Percentiles rank a stretch among this genome's conserved stretches.
Conservation (phyloP, 2,113 vertebrate genomes). For the Zosterops borbonicus region DNA sequence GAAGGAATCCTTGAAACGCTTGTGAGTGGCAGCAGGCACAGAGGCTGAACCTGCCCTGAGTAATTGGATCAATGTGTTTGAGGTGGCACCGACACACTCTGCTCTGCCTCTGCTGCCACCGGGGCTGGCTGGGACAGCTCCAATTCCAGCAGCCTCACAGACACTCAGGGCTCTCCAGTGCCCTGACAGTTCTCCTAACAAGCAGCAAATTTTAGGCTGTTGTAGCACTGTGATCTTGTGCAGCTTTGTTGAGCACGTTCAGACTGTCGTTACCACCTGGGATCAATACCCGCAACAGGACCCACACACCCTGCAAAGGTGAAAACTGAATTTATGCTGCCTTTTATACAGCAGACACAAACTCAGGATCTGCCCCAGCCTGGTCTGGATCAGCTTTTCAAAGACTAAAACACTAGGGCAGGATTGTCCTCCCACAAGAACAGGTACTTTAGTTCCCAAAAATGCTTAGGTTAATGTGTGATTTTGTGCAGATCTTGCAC, state of each 20-base stretch:
- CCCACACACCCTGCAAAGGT: neutral
- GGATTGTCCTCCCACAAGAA: neutral
- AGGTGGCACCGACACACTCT: neutral
- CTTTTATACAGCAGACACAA: neutral
- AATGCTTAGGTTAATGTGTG: neutral
- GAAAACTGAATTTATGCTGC: neutral
- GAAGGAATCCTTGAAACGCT: neutral
- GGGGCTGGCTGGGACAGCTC: neutral
- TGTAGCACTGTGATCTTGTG: neutral
- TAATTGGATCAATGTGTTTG: neutral
- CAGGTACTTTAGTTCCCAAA: neutral
- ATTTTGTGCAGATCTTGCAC: neutral
- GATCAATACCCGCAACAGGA: neutral
- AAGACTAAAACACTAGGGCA: neutral
- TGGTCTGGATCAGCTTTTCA: neutral
- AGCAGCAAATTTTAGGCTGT: neutral
- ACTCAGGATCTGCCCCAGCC: neutral
- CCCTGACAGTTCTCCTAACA: neutral
- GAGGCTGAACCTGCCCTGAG: neutral
- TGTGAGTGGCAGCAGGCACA: neutral
- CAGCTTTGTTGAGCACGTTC: neutral
- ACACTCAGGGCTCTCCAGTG: neutral
- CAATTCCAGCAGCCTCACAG: neutral
- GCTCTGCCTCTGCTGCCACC: neutral
- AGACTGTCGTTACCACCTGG: neutral